A percentile compares a stretch with the other conserved stretches of the same genome.
phyloP scores from a whole-genome alignment of 2,113 vertebrate genomes.

The Sphaerodactylus townsendi region DNA sequence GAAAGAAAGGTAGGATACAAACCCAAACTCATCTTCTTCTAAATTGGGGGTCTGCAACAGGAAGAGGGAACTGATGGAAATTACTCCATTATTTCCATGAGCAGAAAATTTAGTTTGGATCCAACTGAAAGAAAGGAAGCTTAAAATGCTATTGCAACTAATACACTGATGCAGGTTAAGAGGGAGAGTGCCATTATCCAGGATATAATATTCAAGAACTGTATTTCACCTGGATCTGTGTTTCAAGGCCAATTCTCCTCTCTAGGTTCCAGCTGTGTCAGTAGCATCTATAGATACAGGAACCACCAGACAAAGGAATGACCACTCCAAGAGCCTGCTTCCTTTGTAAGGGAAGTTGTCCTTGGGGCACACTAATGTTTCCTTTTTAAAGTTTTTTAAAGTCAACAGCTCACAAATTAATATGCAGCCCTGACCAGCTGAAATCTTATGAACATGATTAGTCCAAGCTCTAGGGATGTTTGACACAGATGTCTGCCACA shows the following conservation, averaged over 20 bases:
- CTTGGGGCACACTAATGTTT: background rate
- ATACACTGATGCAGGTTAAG: no score
- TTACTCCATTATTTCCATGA: no score
- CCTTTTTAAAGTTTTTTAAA: background rate
- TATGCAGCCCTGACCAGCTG: background rate
- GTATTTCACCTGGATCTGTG: background rate
- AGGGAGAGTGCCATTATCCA: background rate
- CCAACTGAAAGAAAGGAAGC: no score
- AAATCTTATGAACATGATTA: conserved; percentile 24
- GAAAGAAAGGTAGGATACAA: no score
- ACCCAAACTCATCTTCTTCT: no score
- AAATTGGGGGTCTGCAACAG: no score
- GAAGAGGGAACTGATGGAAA: no score
- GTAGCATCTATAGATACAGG: background rate
- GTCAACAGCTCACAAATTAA: conserved; percentile 11
- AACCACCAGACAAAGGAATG: background rate
- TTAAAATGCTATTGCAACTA: no score
- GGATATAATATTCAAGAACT: background rate
- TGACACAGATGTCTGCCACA: conserved; percentile 17
- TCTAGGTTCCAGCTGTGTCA: background rate
- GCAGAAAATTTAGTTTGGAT: no score
- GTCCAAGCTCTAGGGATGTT: background rate
- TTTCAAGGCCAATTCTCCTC: background rate
- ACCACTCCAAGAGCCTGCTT: background rate
- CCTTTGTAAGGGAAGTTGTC: background rate